Evolutionary conservation across 2,797 vertebrate genomes (phyloP).

Genomic region (Gila robusta): DNA sequence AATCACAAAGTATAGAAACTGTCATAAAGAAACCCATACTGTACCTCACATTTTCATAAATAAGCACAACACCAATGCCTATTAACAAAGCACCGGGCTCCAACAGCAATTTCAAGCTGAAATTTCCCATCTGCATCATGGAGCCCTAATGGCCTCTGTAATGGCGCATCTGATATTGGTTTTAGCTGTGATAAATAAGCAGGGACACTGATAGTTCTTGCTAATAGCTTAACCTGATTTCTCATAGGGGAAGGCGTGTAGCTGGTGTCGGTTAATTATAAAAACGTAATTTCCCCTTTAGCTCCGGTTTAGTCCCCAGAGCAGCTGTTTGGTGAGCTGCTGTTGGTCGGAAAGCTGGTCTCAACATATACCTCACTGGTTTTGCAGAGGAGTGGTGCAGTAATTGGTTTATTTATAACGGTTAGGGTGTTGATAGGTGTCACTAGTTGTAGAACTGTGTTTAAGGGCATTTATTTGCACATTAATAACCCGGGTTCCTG

Average conservation of each 20-base stretch:
- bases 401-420: conserved; percentile 1
- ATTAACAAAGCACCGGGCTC: neutral
- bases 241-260: conserved; percentile 41
- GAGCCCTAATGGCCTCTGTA: neutral
- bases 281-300: conserved; percentile 35
- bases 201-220: conserved; percentile 42
- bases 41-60: neutral
- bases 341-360: neutral
- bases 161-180: conserved; percentile 32
- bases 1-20: neutral
- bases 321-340: conserved; percentile 5
- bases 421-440: neutral
- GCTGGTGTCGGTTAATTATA: conserved; percentile 5
- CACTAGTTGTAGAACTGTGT: neutral
- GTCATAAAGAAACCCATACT: neutral
- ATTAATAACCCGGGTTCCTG: neutral
- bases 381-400: neutral
- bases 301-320: neutral
- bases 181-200: conserved; percentile 49
- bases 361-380: conserved; percentile 8
- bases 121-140: conserved; percentile 23
- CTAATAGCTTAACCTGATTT: conserved; percentile 49
- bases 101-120: neutral
- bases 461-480: conserved; percentile 16
- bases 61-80: neutral